These are phyloP conservation scores for Drosophila ercepeae DNA, from an alignment of 1,140 invertebrate species.

Conservation along the genomic window DNA sequence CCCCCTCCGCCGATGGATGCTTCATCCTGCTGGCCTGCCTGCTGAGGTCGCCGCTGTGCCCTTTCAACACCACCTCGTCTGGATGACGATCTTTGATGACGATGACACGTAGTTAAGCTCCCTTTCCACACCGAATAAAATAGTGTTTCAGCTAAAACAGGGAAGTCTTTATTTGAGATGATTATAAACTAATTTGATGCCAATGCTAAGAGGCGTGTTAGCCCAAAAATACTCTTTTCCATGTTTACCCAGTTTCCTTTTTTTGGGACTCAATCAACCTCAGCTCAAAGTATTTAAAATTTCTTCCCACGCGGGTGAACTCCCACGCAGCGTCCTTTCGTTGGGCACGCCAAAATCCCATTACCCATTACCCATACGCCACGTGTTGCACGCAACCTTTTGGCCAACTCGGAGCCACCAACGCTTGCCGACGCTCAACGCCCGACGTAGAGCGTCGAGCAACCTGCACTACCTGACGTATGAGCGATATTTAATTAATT, in stretches of 20 bases:
- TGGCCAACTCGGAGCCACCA: conserved; percentile 3
- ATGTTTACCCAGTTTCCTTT: neutral
- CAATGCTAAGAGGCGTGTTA: no score
- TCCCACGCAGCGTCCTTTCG: neutral
- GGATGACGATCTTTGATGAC: conserved; percentile 9
- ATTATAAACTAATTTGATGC: neutral
- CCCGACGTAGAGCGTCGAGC: no score
- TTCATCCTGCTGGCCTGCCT: conserved; percentile 30
- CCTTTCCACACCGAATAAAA: conserved; percentile 25
- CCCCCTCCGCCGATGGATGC: conserved; percentile 19
- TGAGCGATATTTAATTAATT: conserved; percentile 49
- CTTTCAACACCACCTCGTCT: conserved; percentile 16
- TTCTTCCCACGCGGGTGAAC: neutral
- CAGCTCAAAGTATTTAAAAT: neutral
- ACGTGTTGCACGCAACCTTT: conserved; percentile 21
- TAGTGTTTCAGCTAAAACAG: neutral
- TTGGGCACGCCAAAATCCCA: neutral
- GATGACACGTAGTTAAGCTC: neutral
- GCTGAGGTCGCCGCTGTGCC: conserved; percentile 4
- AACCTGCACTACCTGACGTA: conserved; percentile 26
- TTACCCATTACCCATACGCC: conserved; percentile 12
- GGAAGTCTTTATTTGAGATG: neutral
- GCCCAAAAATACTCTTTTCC: neutral
- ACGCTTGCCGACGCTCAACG: conserved; percentile 2
- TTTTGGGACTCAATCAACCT: neutral